A percentile compares a stretch with the other conserved stretches of the same genome.
phyloP scores from a whole-genome alignment of 2,113 vertebrate genomes.

The Amazona guildingii region DNA sequence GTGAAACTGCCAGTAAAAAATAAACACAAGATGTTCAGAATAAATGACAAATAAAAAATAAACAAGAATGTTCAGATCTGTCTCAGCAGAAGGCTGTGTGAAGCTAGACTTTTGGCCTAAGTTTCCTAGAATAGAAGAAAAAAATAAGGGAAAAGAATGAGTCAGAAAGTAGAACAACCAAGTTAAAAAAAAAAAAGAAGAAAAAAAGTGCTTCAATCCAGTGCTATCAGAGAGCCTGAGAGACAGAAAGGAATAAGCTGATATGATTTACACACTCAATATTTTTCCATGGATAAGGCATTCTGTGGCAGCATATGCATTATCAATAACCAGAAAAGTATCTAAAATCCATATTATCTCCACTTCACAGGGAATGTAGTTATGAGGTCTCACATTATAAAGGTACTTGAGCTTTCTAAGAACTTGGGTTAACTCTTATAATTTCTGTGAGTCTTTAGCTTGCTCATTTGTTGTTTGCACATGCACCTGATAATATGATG shows the following conservation, averaged over 20 bases:
- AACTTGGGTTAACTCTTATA: background rate
- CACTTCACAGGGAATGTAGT: background rate
- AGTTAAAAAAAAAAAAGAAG: background rate
- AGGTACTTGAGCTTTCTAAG: background rate
- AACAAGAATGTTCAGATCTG: background rate
- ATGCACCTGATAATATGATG: background rate
- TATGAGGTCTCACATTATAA: background rate
- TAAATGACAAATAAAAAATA: background rate
- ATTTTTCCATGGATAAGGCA: background rate
- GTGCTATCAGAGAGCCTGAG: background rate
- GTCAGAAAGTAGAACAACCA: background rate
- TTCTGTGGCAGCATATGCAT: background rate
- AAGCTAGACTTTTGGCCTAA: background rate
- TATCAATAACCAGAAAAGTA: background rate
- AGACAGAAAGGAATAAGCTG: background rate
- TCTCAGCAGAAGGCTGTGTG: background rate
- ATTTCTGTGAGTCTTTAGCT: background rate
- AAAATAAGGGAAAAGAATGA: background rate
- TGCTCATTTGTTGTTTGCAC: background rate
- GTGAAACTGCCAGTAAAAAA: background rate
- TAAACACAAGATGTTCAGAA: background rate
- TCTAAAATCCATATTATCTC: background rate
- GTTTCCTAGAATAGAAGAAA: background rate
- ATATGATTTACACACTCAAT: background rate
- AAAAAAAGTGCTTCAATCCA: background rate